Percentiles rank a stretch among this genome's conserved stretches.
These are phyloP conservation scores for Drosophila saltans DNA, from an alignment of 1,140 invertebrate species.

Conservation along the genomic window DNA sequence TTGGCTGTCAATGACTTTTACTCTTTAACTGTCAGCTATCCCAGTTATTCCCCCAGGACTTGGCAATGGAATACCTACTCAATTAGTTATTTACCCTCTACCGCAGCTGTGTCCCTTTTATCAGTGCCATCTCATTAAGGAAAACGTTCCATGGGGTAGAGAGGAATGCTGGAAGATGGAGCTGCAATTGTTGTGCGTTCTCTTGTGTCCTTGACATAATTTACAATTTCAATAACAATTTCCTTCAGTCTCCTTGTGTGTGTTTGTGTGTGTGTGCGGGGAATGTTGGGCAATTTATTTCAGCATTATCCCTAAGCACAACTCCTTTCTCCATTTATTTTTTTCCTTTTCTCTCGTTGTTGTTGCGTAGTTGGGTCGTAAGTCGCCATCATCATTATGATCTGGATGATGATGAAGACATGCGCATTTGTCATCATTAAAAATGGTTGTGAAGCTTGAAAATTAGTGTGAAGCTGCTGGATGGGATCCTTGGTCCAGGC, in stretches of 20 bases:
- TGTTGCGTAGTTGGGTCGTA: constrained; percentile 35
- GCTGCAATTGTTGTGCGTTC: constrained; percentile 3
- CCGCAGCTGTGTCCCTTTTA: neutral
- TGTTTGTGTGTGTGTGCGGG: constrained; percentile 15
- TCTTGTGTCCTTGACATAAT: constrained; percentile 75
- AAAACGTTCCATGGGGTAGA: neutral
- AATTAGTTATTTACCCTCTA: neutral
- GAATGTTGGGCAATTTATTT: constrained; percentile 62
- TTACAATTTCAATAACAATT: constrained; percentile 78
- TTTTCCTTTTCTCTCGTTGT: neutral
- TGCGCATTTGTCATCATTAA: constrained; percentile 77
- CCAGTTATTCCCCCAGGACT: constrained; percentile 48
- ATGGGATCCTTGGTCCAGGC: constrained; percentile 35
- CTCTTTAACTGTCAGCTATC: constrained; percentile 72
- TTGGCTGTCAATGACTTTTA: constrained; percentile 67
- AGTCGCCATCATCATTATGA: constrained; percentile 60
- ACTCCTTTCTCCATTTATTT: constrained; percentile 43
- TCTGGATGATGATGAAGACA: constrained; percentile 33
- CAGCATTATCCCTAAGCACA: constrained; percentile 58
- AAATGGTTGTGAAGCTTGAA: constrained; percentile 54
- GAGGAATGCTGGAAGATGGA: constrained; percentile 6
- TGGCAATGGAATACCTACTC: neutral
- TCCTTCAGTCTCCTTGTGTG: constrained; percentile 19
- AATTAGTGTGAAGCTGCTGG: constrained; percentile 57
- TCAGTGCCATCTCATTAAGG: constrained; percentile 39